Base-by-base conservation (phyloP, 2,888 invertebrate species). In the Agrotis ipsilon region DNA sequence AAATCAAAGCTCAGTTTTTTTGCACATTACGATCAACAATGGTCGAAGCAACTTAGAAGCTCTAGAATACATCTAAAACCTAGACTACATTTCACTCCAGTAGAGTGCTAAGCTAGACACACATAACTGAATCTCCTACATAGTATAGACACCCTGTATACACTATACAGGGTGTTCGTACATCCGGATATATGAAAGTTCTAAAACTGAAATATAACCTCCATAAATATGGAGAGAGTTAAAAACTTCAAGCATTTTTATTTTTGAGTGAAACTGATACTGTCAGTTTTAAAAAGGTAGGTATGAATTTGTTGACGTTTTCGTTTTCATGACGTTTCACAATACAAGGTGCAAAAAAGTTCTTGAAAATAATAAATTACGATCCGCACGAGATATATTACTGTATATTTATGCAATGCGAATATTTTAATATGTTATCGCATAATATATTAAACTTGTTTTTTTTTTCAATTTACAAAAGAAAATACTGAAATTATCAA, bases 161-260 rank as follows among this genome's bases (percentile, higher is more conserved):
- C 63, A 49, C 32, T 63, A 52, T 18, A 43, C 21, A 54, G 54
- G 2, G 2, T 43, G n/a, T 18, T 49, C 49, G 45, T 52, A 59
- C 57, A 68, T 57, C 67, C 72, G 27, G 74, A 70, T 74, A 79
- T 66, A 72, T 46, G 64, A 21, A 46, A 55, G 11, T 18, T 24
- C 58, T 68, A 45, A 58, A 67, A 62, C 69, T 76, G 80, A 84
- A 75, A 78, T 78, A 86, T 74, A 79, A 46, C 78, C 73, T 19
- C 62, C 57, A 84, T 86, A 83, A 85, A 85, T 82, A 86, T 76
- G 77, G 54, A 82, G 69, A 43, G 73, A 69, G 67, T 80, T 81
- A 48, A 24, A 61, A 73, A 82, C 43, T 74, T 68, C n/a, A 2
- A 66, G 21, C 19, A 52, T 63, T 72, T 62, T 68, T 64, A 58